Evolutionary conservation across 1,140 invertebrate species (phyloP), one percentile per base, ranked within the genome.

Genomic region (Pentalonia nigronervosa): DNA sequence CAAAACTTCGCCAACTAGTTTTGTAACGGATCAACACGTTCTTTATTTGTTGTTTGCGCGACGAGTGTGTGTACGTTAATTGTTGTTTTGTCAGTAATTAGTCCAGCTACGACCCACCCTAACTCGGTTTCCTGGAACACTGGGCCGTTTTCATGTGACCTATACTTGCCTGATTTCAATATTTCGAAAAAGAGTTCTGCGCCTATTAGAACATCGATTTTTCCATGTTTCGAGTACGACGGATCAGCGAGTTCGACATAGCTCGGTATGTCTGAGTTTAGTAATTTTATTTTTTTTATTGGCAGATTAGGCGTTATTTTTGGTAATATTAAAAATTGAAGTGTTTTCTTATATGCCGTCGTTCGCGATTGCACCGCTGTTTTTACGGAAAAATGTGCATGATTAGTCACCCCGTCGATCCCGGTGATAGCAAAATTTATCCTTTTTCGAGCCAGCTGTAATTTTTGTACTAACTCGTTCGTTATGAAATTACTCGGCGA

Each of bases 401-500:
- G 34, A 23, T 25, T 41, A 0, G 21, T 91, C 7, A 36, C 7
- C 9, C 41, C 41, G 11, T 45, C 56, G 7, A 91, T 76, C 7
- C 56, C 56, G 3, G 30, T 30, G 21, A 91, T 45, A 1, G 21
- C 47, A 47, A 14, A 41, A n/a, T 91, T 56, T 7, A 67, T 41
- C 14, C 2, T 53, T 60, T 36, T 36, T 41, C 36, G 50, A 17
- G 7, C 3, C 2, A 91, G 56, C 25, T 45, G 34, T n/a, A 91
- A 67, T 47, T 67, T 67, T 14, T 91, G 9, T 3, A 41, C 56
- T 8, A 91, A 67, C 23, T 91, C 25, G 4, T 48, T 6, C 4
- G 53, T 91, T 0, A 91, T 91, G 76, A 91, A 76, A n/a, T 91
- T 91, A 8, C 41, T 45, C 47, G 76, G 90, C 0, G 90, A 91